These are phyloP conservation scores for Pocillopora meandrina DNA, from an alignment of 92 coral and sea anemone species.

Conservation along the genomic window DNA sequence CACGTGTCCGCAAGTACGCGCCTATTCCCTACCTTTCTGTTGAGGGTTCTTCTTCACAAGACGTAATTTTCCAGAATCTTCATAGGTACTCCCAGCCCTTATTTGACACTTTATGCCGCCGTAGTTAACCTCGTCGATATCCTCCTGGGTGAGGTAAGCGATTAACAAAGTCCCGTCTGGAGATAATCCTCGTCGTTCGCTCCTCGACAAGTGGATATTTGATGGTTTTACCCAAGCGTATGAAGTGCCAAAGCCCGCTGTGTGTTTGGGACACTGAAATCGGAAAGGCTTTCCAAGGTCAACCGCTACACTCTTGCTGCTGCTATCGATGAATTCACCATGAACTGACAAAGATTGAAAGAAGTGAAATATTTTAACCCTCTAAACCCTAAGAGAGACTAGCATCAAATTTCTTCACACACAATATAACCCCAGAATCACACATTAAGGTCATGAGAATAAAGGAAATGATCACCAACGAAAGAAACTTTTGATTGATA, in stretches of 20 bases:
- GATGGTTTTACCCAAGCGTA: constrained; percentile 2
- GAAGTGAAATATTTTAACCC: too few species aligned
- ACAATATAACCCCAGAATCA: too few species aligned
- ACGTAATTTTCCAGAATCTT: constrained; percentile 13
- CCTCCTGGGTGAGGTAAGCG: constrained; percentile 12
- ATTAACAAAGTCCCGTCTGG: constrained; percentile 10
- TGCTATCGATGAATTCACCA: constrained; percentile 5
- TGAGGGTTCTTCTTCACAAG: constrained; percentile 12
- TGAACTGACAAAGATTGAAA: background rate
- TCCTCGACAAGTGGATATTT: constrained; percentile 1
- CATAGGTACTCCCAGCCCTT: constrained; percentile 5
- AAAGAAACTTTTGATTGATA: too few species aligned
- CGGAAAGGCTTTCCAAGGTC: constrained; percentile 29
- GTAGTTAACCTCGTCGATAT: constrained; percentile 7
- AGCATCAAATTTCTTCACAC: too few species aligned
- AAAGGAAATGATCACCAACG: too few species aligned
- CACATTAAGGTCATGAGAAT: too few species aligned
- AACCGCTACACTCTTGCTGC: background rate
- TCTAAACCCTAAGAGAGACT: too few species aligned
- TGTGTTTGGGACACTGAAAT: constrained; percentile 26
- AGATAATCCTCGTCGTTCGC: constrained; percentile 22
- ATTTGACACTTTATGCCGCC: constrained; percentile 12
- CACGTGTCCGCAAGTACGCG: too few species aligned
- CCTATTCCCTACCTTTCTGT: constrained; percentile 5
- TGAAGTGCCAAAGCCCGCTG: background rate